Conservation (phyloP, 2,113 vertebrate genomes). For the Strix uralensis region DNA sequence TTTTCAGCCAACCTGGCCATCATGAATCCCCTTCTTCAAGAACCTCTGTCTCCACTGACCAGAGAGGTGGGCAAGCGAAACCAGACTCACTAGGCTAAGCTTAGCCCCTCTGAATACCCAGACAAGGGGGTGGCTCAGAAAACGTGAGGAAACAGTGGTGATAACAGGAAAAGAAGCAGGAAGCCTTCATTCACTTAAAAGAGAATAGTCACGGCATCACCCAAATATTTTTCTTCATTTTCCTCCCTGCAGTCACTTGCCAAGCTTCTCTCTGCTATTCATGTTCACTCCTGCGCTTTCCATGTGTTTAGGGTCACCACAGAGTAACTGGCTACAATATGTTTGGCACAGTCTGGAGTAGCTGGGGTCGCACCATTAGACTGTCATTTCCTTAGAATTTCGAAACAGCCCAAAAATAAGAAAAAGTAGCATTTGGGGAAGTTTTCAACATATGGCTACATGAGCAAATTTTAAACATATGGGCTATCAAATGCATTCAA, state of each 20-base stretch:
- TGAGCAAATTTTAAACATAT: slow-evolving; percentile 26
- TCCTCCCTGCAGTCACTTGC: not conserved
- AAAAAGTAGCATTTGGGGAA: slow-evolving; percentile 10
- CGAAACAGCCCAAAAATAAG: not conserved
- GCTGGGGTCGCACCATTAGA: not conserved
- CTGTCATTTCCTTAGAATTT: not conserved
- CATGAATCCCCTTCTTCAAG: not conserved
- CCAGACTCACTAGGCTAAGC: not conserved
- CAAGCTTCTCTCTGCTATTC: not conserved
- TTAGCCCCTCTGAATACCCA: not conserved
- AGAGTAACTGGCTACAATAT: not conserved
- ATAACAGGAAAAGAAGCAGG: not conserved
- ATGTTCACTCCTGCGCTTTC: not conserved
- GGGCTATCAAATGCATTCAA: not conserved
- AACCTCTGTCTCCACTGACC: not conserved
- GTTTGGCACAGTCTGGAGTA: not conserved
- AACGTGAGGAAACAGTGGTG: not conserved
- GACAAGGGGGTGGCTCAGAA: not conserved
- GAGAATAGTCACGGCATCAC: not conserved
- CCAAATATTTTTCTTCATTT: not conserved
- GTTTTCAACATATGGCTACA: slow-evolving; percentile 4
- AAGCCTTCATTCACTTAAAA: not conserved
- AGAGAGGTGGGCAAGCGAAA: not conserved
- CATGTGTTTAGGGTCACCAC: not conserved
- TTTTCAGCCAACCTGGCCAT: not conserved